Base-by-base conservation (phyloP, 2,888 invertebrate genomes). In the Odontocolon sp. region DNA sequence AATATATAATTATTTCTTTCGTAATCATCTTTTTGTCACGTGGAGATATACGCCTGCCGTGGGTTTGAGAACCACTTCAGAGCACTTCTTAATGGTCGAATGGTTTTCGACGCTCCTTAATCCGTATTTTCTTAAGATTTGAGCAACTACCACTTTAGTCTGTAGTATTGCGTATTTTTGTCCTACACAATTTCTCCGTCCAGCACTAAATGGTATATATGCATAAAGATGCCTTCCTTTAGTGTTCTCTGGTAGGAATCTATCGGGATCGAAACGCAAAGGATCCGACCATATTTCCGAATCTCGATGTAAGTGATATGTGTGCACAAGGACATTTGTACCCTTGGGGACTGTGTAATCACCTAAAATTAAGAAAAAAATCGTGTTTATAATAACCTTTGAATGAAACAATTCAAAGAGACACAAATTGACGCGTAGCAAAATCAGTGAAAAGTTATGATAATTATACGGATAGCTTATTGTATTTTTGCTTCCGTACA, bases 231-330 rank as follows among this genome's bases (percentile, higher is more conserved):
- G 86, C 59, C 87, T 80, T 5, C 73, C 78, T 47, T 69, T 69
- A 0, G 71, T 78, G 52, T 91, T 91, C 80, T 91, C 90, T 0
- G 90, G 89, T 28, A 90, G 81, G 82, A 91, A 91, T 74, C 91
- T 82, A 33, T 91, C 91, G 1, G 91, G 91, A 80, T 91, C 89
- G 75, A 91, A 91, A 74, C 84, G 87, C 31, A 89, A 83, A n/a
- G 93, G 92, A 50, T 93, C 84, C 3, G 91, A 90, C 83, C 91
- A 93, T 28, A 91, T 83, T 1, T 87, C 86, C 1, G 91, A 90
- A 82, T 91, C 90, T 23, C 91, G 90, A 82, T 92, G 92, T 38
- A 92, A 85, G 69, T 91, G 88, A 77, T 91, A 91, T 21, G 91
- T 81, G 11, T 91, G 87, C 26, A 91, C 85, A 14, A 82, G 85